Percentiles rank a stretch among this genome's conserved stretches.
These are phyloP conservation scores for Brachyalestes nurse DNA, from an alignment of 2,797 vertebrate species.

Conservation along the genomic window DNA sequence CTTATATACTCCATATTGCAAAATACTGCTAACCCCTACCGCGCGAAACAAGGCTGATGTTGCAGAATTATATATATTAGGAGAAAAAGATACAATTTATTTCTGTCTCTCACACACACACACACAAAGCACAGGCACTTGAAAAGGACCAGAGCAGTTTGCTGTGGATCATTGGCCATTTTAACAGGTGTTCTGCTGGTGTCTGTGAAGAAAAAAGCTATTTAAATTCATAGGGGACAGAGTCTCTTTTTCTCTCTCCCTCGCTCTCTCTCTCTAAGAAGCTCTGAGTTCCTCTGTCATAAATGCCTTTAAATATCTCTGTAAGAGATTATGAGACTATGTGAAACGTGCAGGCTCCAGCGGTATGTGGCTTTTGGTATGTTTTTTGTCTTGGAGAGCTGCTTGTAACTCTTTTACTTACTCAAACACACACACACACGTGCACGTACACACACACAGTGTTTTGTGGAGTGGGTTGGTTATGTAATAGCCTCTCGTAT, in stretches of 20 bases:
- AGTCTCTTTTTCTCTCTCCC: constrained; percentile 11
- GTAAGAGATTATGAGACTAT: not conserved
- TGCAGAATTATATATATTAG: not conserved
- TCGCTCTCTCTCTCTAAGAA: constrained; percentile 8
- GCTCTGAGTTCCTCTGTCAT: constrained; percentile 41
- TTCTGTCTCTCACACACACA: constrained; percentile 11
- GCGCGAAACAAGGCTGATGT: not conserved
- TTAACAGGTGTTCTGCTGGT: not conserved
- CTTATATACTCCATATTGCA: too few relatives aligned
- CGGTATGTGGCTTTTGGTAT: constrained; percentile 3
- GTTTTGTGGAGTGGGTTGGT: constrained; percentile 56
- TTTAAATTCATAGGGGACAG: constrained; percentile 18
- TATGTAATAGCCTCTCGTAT: constrained; percentile 59
- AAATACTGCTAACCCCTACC: too few relatives aligned
- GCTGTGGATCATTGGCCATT: constrained; percentile 36
- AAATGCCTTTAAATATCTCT: not conserved
- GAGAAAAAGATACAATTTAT: not conserved
- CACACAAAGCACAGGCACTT: constrained; percentile 19
- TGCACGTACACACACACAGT: not conserved
- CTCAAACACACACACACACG: constrained; percentile 3
- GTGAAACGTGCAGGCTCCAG: not conserved
- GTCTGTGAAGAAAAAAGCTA: constrained; percentile 31
- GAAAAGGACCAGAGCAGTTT: not conserved
- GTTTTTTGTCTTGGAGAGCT: constrained; percentile 13
- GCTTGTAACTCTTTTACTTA: not conserved